These are phyloP conservation scores for Actias luna DNA, from an alignment of 2,888 invertebrate species.

Conservation along the genomic window DNA sequence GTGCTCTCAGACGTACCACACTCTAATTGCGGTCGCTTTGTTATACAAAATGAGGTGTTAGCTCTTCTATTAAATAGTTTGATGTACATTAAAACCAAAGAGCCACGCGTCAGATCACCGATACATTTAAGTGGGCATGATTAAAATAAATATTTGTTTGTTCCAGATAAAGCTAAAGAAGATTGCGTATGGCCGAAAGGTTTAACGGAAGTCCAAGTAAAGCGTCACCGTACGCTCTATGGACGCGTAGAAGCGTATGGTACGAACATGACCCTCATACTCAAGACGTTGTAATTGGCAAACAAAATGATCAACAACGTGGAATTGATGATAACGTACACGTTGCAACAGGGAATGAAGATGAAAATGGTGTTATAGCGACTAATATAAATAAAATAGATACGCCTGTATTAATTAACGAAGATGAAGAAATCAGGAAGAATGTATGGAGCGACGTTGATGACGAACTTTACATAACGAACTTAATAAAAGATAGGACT, in stretches of 20 bases:
- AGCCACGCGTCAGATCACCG: slow-evolving; percentile 48
- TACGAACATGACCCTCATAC: slow-evolving; percentile 21
- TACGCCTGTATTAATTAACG: slow-evolving; percentile 25
- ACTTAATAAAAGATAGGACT: slow-evolving; percentile 70
- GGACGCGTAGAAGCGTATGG: slow-evolving; percentile 62
- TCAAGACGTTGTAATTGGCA: slow-evolving; percentile 25
- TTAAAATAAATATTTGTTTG: slow-evolving; percentile 45
- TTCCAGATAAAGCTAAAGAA: slow-evolving; percentile 71
- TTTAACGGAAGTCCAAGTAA: slow-evolving; percentile 64
- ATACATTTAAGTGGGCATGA: slow-evolving; percentile 37
- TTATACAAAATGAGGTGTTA: slow-evolving; percentile 80
- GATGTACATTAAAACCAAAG: slow-evolving; percentile 55
- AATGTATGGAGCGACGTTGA: slow-evolving; percentile 77
- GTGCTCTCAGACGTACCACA: slow-evolving; percentile 66
- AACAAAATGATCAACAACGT: slow-evolving; percentile 38
- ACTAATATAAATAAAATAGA: slow-evolving; percentile 37
- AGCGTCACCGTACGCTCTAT: slow-evolving; percentile 73
- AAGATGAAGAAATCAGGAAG: slow-evolving; percentile 67
- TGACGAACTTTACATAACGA: slow-evolving; percentile 77
- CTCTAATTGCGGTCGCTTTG: slow-evolving; percentile 78
- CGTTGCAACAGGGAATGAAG: slow-evolving; percentile 28
- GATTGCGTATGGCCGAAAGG: slow-evolving; percentile 76
- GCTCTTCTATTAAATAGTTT: slow-evolving; percentile 75
- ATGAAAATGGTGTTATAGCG: slow-evolving; percentile 60
- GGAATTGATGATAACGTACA: slow-evolving; percentile 34